Evolutionary conservation across 2,113 vertebrate species (phyloP), one percentile per base, ranked within the genome.

Genomic region (Arothron firmamentum): DNA sequence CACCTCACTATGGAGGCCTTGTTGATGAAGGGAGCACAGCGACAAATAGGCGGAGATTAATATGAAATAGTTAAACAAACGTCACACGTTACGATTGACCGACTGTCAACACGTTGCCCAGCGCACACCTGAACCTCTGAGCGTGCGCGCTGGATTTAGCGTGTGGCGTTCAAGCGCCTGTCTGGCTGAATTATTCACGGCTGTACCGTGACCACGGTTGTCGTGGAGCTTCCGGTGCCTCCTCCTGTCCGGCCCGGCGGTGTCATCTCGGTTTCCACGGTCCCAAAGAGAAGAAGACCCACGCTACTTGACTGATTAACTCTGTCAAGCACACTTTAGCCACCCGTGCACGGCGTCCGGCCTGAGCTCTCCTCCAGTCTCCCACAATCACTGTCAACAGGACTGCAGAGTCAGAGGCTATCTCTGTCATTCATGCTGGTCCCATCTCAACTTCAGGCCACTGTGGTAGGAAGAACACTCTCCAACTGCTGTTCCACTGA

Each of bases 271-370:
- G 79, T 83, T 85, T 83, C 82, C 72, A 65, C 41, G 59, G 72
- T 81, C 66, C 68, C 67, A 57, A 67, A 45, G 67, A 83, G 76
- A 82, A 7, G 20, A 25, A 69, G 71, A 57, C 67, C 63, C 54
- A 52, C 42, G 69, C 81, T 38, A 56, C 60, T 61, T 74, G 68
- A 82, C 78, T 80, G 83, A 90, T 85, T 77, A 61, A 67, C 74
- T 63, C 70, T 85, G 79, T 81, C 89, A 91, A 84, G 38, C 55
- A 50, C 62, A 71, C 67, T 89, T 86, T 62, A 84, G 85, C 88
- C 72, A 81, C 80, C 86, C 50, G 71, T 58, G 78, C 79, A 79
- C 52, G 76, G 85, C 65, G 85, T 74, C 56, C 17, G 46, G 56
- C 51, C 74, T 41, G 60, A 75, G 75, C 72, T 70, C 72, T 70